Evolutionary conservation across 2,797 vertebrate species (phyloP), one percentile per base, ranked within the genome.

Genomic region (Sarcoramphus papa): DNA sequence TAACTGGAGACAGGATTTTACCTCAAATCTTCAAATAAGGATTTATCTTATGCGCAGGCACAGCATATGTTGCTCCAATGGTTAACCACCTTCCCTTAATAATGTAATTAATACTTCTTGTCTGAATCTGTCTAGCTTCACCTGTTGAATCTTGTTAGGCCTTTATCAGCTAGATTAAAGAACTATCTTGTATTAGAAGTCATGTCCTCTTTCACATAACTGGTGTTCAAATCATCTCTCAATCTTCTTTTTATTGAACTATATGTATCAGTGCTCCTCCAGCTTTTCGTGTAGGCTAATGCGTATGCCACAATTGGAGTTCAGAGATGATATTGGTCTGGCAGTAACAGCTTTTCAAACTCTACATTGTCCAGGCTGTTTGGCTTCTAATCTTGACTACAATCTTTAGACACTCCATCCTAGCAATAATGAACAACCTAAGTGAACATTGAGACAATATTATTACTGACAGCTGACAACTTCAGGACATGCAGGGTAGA

Each of bases 231-330:
- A 72, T 31, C 2, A 73, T 33, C 13, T 47, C 40, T 63, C 13
- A n/a, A 1, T 37, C 13, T 91, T 69, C 10, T 80, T 76, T 69
- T 48, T 33, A 40, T 20, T 54, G 20, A 28, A 37, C 30, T 45
- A 3, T 1, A 0, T 2, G 1, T 47, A 31, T 22, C 21, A 80
- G 15, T 80, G 9, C 3, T 74, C 9, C 28, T 56, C 14, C 37
- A 40, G 7, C 3, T 47, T 85, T 70, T 68, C 2, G 0, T 12
- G 20, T 20, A 43, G 15, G 17, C 24, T 47, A 35, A n/a, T 27
- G 22, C 3, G 2, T 6, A 41, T 12, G 23, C 4, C 30, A 30
- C 5, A 8, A 2, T 31, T 5, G 9, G 10, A 41, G n/a, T 33
- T 62, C 35, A 53, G 41, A 53, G 41, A 2, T 72, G 0, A 21